These are phyloP conservation scores for Heliangelus exortis DNA, from an alignment of 2,797 vertebrate genomes.

Conservation along the genomic window DNA sequence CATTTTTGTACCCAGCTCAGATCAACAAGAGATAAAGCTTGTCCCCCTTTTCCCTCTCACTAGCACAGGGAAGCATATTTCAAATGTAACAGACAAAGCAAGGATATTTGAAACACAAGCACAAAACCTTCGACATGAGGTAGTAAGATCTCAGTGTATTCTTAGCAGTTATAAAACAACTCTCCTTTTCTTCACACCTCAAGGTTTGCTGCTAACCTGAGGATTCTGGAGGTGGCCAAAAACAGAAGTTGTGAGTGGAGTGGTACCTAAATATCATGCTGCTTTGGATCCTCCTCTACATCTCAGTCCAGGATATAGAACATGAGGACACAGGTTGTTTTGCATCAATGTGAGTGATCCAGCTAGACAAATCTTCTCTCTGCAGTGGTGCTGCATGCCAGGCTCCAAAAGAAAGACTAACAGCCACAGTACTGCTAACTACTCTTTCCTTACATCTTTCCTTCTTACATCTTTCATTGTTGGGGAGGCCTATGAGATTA, in stretches of 20 bases:
- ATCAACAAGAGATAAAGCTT: not conserved
- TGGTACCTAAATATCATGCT: not conserved
- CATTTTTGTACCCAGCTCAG: not conserved
- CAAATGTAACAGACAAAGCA: not conserved
- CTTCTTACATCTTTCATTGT: not conserved
- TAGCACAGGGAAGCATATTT: not conserved
- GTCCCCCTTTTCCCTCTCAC: not conserved
- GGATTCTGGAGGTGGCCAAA: not conserved
- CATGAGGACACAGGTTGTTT: not conserved
- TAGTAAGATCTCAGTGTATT: not conserved
- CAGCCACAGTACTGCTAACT: not conserved
- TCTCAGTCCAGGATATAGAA: not conserved
- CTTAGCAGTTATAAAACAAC: not conserved
- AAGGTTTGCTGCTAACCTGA: not conserved
- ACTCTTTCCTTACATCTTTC: not conserved
- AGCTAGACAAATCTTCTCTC: not conserved
- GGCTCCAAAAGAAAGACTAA: not conserved
- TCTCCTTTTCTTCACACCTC: not conserved
- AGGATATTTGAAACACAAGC: not conserved
- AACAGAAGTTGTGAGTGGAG: not conserved
- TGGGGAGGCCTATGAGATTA: not conserved
- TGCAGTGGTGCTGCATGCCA: accelerated
- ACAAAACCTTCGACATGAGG: not conserved
- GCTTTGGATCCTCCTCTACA: not conserved
- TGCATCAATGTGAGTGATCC: not conserved